Conservation (phyloP, 2,888 invertebrate species). For the Eumacrocentrus americanus region DNA sequence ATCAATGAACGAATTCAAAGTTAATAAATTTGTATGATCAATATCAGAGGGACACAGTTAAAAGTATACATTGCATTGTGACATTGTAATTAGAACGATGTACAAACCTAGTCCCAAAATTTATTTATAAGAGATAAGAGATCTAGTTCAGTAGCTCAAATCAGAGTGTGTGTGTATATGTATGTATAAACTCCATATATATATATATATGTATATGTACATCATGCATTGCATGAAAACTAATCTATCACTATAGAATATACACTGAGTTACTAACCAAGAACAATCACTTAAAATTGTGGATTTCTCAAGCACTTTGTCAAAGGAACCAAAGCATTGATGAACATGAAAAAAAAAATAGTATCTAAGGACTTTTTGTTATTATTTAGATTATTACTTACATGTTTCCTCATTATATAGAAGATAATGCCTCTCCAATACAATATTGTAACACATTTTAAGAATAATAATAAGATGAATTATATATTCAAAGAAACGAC, state of each 20-base stretch:
- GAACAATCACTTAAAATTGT: not conserved
- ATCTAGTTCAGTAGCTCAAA: conserved; percentile 24
- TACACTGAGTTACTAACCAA: conserved; percentile 1
- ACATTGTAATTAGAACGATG: conserved; percentile 33
- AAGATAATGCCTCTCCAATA: not conserved
- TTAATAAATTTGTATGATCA: too few relatives aligned
- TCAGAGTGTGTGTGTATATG: conserved; percentile 32
- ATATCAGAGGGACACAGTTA: too few relatives aligned
- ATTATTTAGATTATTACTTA: not conserved
- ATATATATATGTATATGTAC: too few relatives aligned
- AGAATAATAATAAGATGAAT: conserved; percentile 23
- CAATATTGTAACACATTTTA: not conserved
- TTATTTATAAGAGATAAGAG: conserved; percentile 33
- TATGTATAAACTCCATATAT: too few relatives aligned
- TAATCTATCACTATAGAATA: not conserved
- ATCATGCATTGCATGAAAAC: conserved; percentile 21
- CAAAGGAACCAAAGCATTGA: conserved; percentile 7
- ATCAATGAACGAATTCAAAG: too few relatives aligned
- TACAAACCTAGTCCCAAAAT: conserved; percentile 43
- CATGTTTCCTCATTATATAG: not conserved
- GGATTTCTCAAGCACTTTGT: not conserved
- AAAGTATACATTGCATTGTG: conserved; percentile 5
- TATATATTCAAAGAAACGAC: conserved; percentile 10
- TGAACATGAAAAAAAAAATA: conserved; percentile 1
- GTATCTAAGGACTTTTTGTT: not conserved